These are phyloP conservation scores for Heterochromis multidens DNA, from an alignment of 2,113 vertebrate genomes.

Conservation along the genomic window DNA sequence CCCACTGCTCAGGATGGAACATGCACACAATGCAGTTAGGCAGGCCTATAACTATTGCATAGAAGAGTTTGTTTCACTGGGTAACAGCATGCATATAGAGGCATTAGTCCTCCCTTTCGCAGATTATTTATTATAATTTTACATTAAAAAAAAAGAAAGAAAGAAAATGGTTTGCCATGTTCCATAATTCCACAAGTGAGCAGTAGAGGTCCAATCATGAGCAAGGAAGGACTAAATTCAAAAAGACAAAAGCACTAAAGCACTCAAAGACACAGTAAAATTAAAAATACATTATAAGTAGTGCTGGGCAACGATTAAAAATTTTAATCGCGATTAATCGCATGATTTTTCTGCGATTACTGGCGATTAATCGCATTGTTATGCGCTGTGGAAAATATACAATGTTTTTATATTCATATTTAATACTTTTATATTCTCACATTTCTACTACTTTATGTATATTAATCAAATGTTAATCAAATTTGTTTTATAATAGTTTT, in stretches of 20 bases:
- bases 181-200: not conserved
- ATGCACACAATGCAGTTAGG: conserved; percentile 1
- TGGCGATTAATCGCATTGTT: too few species aligned
- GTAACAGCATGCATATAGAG: not conserved
- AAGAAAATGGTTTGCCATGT: not conserved
- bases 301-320: too few species aligned
- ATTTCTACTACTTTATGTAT: too few species aligned
- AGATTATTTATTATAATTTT: not conserved
- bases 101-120: not conserved
- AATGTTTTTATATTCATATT: too few species aligned
- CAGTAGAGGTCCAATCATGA: not conserved
- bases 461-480: too few species aligned
- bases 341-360: too few species aligned
- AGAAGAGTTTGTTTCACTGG: not conserved
- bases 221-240: not conserved
- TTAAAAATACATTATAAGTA: not conserved
- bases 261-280: not conserved
- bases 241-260: not conserved
- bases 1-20: not conserved
- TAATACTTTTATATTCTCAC: too few species aligned
- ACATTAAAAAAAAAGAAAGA: too few species aligned
- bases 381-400: too few species aligned
- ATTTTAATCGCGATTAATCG: too few species aligned
- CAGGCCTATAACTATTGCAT: not conserved
- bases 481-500: too few species aligned